A percentile compares a stretch with the other conserved stretches of the same genome.
phyloP scores from a whole-genome alignment of 2,888 invertebrate species.

The Zelleria hepariella region DNA sequence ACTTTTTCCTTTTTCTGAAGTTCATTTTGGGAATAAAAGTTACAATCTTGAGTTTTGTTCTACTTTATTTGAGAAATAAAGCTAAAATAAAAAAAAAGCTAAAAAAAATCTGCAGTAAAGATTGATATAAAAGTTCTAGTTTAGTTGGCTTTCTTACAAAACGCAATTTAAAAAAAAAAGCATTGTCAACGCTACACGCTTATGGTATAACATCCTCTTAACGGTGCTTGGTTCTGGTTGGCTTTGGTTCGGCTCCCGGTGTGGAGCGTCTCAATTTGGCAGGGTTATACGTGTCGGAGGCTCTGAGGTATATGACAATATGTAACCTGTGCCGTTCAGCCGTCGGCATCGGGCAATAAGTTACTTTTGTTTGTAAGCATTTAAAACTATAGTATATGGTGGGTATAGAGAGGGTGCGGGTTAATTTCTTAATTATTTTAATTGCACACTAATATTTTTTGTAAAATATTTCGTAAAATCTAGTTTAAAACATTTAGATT shows the following conservation, averaged over 20 bases:
- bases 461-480: neutral
- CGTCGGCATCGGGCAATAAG: conserved; percentile 47
- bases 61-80: too few relatives aligned
- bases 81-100: too few relatives aligned
- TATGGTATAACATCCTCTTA: too few relatives aligned
- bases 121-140: too few relatives aligned
- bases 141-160: too few relatives aligned
- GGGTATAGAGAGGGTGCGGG: conserved; percentile 11
- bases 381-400: conserved; percentile 44
- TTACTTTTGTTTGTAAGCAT: conserved; percentile 54
- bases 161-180: too few relatives aligned
- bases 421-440: conserved; percentile 3
- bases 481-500: too few relatives aligned
- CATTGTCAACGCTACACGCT: too few relatives aligned
- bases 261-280: conserved; percentile 24
- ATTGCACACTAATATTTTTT: conserved; percentile 2
- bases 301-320: conserved; percentile 32
- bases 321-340: conserved; percentile 44
- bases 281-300: conserved; percentile 25
- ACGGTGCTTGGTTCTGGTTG: conserved; percentile 22
- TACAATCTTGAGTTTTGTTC: too few relatives aligned
- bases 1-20: too few relatives aligned
- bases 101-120: too few relatives aligned
- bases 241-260: conserved; percentile 24
- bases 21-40: too few relatives aligned